Evolutionary conservation across 2,888 invertebrate genomes (phyloP).

Genomic region (Mamestra brassicae): DNA sequence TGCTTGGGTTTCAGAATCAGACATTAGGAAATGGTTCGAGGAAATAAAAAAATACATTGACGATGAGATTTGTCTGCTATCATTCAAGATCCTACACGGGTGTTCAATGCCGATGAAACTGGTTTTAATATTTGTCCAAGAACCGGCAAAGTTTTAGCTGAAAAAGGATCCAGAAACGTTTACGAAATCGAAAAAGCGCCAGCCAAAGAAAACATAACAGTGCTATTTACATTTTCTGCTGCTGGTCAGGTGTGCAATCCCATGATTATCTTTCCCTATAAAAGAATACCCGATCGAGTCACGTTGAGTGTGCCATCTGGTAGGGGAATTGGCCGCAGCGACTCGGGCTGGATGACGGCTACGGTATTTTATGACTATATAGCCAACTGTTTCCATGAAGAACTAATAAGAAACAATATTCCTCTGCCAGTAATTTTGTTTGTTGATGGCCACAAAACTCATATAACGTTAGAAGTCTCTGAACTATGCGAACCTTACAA

Average conservation of each 20-base stretch:
- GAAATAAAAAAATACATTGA: conserved; percentile 3
- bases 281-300: conserved; percentile 24
- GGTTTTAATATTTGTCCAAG: too few relatives aligned
- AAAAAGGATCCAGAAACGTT: too few relatives aligned
- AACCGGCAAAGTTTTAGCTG: too few relatives aligned
- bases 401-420: conserved; percentile 25
- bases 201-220: conserved; percentile 18
- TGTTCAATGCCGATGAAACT: too few relatives aligned
- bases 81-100: too few relatives aligned
- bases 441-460: conserved; percentile 60
- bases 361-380: conserved; percentile 39
- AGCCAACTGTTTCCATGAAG: conserved; percentile 26
- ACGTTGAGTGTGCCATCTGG: conserved; percentile 25
- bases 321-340: conserved; percentile 38
- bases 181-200: too few relatives aligned
- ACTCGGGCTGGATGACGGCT: conserved; percentile 35
- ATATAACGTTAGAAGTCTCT: conserved; percentile 41
- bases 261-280: conserved; percentile 22
- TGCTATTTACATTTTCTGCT: conserved; percentile 40
- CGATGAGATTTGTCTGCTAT: not conserved
- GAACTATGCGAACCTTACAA: conserved; percentile 36
- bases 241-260: conserved; percentile 8
- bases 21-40: not conserved
- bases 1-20: too few relatives aligned
- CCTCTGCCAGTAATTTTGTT: conserved; percentile 52